Evolutionary conservation across 1,140 invertebrate species (phyloP).

Genomic region (Gerris buenoi): DNA sequence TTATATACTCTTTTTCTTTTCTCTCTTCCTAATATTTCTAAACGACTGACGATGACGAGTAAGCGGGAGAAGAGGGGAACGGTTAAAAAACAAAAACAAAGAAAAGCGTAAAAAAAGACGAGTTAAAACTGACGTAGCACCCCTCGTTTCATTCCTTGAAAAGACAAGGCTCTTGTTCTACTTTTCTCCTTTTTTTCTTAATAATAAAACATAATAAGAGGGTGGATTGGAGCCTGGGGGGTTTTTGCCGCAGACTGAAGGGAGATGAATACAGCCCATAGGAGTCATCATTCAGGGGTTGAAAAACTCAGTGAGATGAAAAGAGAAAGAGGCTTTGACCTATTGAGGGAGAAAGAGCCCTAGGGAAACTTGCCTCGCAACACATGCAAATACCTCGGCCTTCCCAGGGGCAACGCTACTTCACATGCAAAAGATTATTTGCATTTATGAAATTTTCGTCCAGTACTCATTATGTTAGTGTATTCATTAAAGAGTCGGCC

Average conservation of each 20-base stretch:
- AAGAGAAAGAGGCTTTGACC: too few species aligned
- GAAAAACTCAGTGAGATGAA: too few species aligned
- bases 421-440: neutral
- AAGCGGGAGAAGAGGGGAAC: neutral
- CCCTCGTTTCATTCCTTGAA: neutral
- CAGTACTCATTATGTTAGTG: neutral
- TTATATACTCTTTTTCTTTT: neutral
- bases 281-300: neutral
- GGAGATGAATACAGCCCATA: neutral
- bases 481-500: neutral
- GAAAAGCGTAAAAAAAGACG: neutral
- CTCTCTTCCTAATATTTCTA: neutral
- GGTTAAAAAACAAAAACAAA: neutral
- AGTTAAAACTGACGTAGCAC: neutral
- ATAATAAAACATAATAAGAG: neutral
- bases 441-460: neutral
- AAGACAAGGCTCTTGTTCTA: neutral
- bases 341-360: neutral
- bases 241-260: neutral
- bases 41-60: neutral
- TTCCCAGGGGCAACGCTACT: neutral
- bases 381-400: neutral
- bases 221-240: neutral
- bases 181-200: neutral
- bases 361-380: neutral